Base-by-base conservation (phyloP, 2,888 invertebrate genomes). In the Lepidocyrtoides sp. region DNA sequence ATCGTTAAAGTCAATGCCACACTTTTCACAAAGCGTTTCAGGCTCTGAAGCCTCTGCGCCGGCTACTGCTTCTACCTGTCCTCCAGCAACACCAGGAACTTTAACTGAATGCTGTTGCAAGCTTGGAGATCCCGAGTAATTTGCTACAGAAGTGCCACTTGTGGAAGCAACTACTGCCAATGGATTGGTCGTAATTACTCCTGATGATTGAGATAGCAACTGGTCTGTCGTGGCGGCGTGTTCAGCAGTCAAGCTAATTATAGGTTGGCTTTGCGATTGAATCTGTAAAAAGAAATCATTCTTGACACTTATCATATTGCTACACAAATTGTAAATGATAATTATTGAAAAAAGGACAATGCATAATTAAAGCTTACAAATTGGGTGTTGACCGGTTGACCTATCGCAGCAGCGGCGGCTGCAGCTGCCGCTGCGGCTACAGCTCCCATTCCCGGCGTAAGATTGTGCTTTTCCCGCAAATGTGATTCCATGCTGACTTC, bases 1-100 rank as follows among this genome's bases (percentile, higher is more conserved):
- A 94, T 96, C 96, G 92, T 95, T 95, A 94, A 96, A 96, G 94
- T 96, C 96, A 94, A 96, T 96, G 91, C 96, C 96, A 95, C 96
- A 96, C 94, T 95, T 95, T 92, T 95, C 95, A 95, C 96, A 96
- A 93, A 96, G 95, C 94, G 96, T 96, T 91, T 95, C 95, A 91
- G 96, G 95, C 93, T 96, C 95, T 93, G 95, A n/a, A n/a, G n/a
- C n/a, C n/a, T n/a, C n/a, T n/a, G n/a, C n/a, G n/a, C n/a, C n/a
- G n/a, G n/a, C n/a, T n/a, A n/a, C n/a, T n/a, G n/a, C n/a, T n/a
- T n/a, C n/a, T n/a, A n/a, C n/a, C n/a, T n/a, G n/a, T n/a, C n/a
- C n/a, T n/a, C n/a, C n/a, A n/a, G n/a, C n/a, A n/a, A n/a, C n/a
- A n/a, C n/a, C n/a, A n/a, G n/a, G n/a, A n/a, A n/a, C n/a, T n/a